Percentiles rank a stretch among this genome's conserved stretches.
Evolutionary conservation across 2,113 vertebrate species (phyloP).

Genomic region (Crotalus horridus): DNA sequence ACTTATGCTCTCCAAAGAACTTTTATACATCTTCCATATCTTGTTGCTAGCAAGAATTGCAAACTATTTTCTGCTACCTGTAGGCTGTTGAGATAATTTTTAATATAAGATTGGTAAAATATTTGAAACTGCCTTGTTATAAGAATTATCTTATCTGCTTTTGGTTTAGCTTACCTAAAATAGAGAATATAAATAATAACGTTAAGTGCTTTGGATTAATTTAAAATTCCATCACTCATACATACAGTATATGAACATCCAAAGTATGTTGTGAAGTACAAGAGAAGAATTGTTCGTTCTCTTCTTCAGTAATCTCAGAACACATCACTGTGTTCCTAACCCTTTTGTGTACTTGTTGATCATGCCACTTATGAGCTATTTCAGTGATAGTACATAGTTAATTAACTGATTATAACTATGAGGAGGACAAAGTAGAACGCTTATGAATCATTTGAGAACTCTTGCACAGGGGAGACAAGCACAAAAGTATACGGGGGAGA

Average conservation of each 20-base stretch:
- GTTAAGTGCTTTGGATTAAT: neutral
- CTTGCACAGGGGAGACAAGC: neutral
- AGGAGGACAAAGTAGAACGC: neutral
- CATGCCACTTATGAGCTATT: neutral
- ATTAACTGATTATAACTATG: neutral
- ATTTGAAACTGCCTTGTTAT: neutral
- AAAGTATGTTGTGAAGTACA: neutral
- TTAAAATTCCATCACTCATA: neutral
- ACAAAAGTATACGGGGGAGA: neutral
- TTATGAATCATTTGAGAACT: neutral
- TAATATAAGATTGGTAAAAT: neutral
- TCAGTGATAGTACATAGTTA: neutral
- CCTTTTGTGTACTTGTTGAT: neutral
- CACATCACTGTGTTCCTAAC: neutral
- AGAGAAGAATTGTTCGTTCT: neutral
- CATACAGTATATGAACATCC: neutral
- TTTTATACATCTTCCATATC: neutral
- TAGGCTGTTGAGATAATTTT: neutral
- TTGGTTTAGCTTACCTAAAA: neutral
- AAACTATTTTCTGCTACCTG: neutral
- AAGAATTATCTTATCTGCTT: neutral
- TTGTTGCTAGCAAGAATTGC: neutral
- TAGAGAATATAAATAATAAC: too few relatives aligned
- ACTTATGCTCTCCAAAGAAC: neutral
- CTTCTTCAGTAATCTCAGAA: neutral